Conservation (phyloP, 2,797 vertebrate species). For the Danio choprae region DNA sequence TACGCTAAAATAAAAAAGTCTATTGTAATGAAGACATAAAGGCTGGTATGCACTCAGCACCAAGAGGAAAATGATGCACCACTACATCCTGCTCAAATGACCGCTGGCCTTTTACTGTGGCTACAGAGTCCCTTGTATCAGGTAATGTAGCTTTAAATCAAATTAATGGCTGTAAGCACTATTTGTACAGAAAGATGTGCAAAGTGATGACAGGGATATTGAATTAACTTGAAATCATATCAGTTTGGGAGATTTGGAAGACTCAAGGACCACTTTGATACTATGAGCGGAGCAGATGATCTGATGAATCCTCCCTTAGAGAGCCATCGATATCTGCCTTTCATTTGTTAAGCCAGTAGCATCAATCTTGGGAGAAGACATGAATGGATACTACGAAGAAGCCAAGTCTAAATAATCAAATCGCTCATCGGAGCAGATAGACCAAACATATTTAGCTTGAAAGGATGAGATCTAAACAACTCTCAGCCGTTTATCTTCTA, state of each 20-base stretch:
- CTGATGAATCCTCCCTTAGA: conserved; percentile 18
- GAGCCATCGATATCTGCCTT: conserved; percentile 24
- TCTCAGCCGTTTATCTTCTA: conserved; percentile 5
- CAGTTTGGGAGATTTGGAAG: conserved; percentile 46
- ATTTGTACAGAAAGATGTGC: conserved; percentile 10
- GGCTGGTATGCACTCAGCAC: conserved; percentile 58
- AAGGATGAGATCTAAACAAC: conserved; percentile 21
- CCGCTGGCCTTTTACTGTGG: conserved; percentile 12
- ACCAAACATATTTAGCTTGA: conserved; percentile 44
- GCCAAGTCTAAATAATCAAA: conserved; percentile 32
- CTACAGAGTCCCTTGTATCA: background rate
- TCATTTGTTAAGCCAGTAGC: conserved; percentile 8
- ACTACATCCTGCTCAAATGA: conserved; percentile 48
- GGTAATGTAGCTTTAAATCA: conserved; percentile 30
- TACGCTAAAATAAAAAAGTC: conserved; percentile 62
- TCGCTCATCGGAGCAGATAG: conserved; percentile 14
- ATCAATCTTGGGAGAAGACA: conserved; percentile 33
- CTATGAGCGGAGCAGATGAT: conserved; percentile 13
- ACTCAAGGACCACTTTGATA: conserved; percentile 36
- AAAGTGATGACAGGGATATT: conserved; percentile 21
- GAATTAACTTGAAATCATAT: conserved; percentile 36
- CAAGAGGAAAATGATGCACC: conserved; percentile 49
- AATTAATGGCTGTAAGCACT: conserved; percentile 18
- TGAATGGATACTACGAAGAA: conserved; percentile 43
- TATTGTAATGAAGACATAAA: conserved; percentile 60